Percentiles rank a stretch among this genome's conserved stretches.
phyloP scores from a whole-genome alignment of 2,113 vertebrate genomes.

The Heloderma charlesbogerti region DNA sequence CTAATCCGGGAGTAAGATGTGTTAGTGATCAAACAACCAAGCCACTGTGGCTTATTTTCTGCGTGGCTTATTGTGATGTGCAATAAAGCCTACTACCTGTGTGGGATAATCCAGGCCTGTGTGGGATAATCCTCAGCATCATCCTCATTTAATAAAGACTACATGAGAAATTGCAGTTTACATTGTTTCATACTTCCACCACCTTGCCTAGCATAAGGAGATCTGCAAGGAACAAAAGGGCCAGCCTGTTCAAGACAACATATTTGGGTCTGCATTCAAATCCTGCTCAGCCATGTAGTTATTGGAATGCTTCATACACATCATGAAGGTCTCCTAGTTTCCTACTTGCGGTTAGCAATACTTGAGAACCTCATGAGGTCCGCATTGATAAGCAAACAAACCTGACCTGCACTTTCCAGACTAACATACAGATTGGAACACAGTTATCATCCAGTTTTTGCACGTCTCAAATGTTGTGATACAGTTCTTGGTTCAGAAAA shows the following conservation, averaged over 20 bases:
- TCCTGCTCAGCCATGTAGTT: not conserved
- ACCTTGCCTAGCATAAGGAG: not conserved
- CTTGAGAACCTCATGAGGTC: not conserved
- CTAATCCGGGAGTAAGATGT: no score
- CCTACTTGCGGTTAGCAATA: not conserved
- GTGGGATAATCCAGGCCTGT: no score
- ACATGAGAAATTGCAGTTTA: not conserved
- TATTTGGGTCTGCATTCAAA: not conserved
- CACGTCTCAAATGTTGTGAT: no score
- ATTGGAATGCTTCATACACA: not conserved
- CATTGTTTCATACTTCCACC: not conserved
- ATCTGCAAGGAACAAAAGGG: not conserved
- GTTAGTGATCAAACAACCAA: no score
- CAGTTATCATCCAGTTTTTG: no score
- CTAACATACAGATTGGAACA: no score
- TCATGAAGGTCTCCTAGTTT: not conserved
- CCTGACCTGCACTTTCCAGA: no score
- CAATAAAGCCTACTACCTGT: no score
- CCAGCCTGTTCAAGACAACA: not conserved
- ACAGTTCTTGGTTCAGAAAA: not conserved
- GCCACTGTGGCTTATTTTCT: no score
- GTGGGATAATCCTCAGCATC: no score
- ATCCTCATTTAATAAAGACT: not conserved
- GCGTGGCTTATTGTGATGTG: no score
- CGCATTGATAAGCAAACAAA: no score